Base-by-base conservation (phyloP, 2,888 invertebrate species). In the Spodoptera picta region DNA sequence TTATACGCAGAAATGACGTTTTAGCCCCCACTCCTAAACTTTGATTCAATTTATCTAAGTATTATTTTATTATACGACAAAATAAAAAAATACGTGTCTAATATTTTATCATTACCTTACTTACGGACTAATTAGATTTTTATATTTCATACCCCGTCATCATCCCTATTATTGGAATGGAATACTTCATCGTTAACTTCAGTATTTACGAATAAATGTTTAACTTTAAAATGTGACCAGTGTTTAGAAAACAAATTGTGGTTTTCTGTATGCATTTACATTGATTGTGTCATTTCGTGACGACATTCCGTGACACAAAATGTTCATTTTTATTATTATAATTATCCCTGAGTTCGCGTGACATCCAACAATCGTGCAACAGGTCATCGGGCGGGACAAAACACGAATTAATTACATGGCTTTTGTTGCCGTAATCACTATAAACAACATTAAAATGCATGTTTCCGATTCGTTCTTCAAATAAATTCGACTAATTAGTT, bases 301-400 rank as follows among this genome's bases (percentile, higher is more conserved):
- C 59, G 47, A 14, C 23, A 54, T 48, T 48, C 68, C 77, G 77
- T 80, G 79, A 78, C 78, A 61, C 65, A 59, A 67, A 71, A 58
- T 62, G 70, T 65, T 65, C 46, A 74, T 73, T 77, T 66, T 72
- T 69, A 74, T 73, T 77, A 65, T 72, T 69, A 69, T 68, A 68
- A 73, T 77, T 72, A 67, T 62, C 60, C 60, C 49, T 52, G 56
- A 67, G 59, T 60, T 82, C 53, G 82, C 84, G 85, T 87, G 85
- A 81, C 80, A 42, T 41, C 47, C 45, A 49, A 3, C 58, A 31
- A 72, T 68, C 75, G 69, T 75, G 80, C 83, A 83, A 85, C 85
- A 85, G 84, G 84, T 84, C 79, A 83, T 52, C 50, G 66, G 73
- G 77, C 65, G 66, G 69, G 60, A 69, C 64, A 63, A 57, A 65